Evolutionary conservation across 2,797 vertebrate genomes (phyloP).

Genomic region (Morelia viridis): DNA sequence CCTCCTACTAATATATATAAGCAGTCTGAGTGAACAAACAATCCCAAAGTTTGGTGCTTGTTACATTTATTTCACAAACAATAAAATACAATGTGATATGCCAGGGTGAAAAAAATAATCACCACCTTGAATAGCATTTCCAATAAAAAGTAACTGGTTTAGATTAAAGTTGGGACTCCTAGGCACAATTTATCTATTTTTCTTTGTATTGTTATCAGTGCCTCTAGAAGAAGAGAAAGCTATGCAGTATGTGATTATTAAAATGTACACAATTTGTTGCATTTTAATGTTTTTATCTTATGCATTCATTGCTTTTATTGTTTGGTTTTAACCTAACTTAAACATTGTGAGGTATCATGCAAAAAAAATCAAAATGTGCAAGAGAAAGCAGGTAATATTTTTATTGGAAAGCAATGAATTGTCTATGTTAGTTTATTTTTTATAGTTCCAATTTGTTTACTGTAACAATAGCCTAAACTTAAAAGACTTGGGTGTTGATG

Average conservation of each 20-base stretch:
- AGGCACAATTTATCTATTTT: background rate
- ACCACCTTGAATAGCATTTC: background rate
- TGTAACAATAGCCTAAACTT: background rate
- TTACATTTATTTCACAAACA: background rate
- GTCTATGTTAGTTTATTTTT: background rate
- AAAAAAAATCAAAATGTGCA: background rate
- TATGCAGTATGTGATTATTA: background rate
- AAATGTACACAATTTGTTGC: background rate
- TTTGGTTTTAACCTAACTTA: background rate
- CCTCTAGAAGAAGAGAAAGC: background rate
- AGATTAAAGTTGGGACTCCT: background rate
- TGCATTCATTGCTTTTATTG: background rate
- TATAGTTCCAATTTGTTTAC: background rate
- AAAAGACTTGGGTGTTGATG: background rate
- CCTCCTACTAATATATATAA: background rate
- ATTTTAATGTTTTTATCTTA: background rate
- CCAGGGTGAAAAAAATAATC: background rate
- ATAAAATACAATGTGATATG: background rate
- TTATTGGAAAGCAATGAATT: background rate
- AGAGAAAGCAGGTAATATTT: background rate
- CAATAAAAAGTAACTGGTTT: background rate
- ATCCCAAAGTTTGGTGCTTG: background rate
- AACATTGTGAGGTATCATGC: background rate
- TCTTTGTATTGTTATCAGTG: background rate
- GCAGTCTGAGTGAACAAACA: background rate